Conservation (phyloP, 2,888 invertebrate genomes). For the Danaus chrysippus region DNA sequence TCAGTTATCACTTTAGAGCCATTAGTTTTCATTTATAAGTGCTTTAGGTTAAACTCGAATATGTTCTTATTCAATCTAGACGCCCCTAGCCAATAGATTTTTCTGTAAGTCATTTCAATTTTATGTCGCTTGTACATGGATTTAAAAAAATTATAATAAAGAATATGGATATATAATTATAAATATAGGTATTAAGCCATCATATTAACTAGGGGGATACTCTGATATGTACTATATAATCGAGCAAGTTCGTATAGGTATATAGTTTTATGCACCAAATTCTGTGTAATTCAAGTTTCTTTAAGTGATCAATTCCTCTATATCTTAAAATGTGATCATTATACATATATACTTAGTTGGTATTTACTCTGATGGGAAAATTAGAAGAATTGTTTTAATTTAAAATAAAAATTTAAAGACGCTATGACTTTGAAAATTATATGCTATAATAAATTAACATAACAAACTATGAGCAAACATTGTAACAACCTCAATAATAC, state of each 20-base stretch:
- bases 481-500: constrained; percentile 38
- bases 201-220: constrained; percentile 5
- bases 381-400: no score
- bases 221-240: constrained; percentile 34
- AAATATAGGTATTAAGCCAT: no score
- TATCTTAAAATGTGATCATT: not conserved
- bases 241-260: not conserved
- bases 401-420: not conserved
- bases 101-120: not conserved
- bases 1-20: constrained; percentile 62
- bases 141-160: no score
- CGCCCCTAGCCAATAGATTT: constrained; percentile 9
- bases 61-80: constrained; percentile 8
- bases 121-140: no score
- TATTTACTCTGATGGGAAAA: no score
- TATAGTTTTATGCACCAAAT: not conserved
- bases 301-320: not conserved
- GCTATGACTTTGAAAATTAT: constrained; percentile 8
- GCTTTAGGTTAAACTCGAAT: constrained; percentile 10
- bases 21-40: constrained; percentile 25
- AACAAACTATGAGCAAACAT: constrained; percentile 48
- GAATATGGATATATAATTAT: no score
- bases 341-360: no score
- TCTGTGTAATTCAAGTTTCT: constrained; percentile 11
- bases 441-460: constrained; percentile 17